Evolutionary conservation across 30 jellyfish, hydroid and myxozoan species (phyloP), one percentile per base, ranked within the genome.

Genomic region (Mastigias papua): DNA sequence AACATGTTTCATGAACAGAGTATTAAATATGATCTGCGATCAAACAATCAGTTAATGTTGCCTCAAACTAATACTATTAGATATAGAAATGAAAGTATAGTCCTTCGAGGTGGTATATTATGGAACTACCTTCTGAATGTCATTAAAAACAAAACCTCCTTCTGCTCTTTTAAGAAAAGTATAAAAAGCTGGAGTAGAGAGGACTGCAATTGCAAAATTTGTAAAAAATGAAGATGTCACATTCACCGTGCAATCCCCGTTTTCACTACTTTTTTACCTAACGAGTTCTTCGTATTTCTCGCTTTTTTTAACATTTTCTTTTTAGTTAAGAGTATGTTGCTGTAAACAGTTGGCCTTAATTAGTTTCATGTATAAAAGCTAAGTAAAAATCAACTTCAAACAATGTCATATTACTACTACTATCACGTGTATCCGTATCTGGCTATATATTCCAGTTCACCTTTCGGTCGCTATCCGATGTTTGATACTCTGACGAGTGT

Each of bases 91-190:
- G 58, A 33, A n/a, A 21, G 58, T 69, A 8, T 69, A 69, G 26
- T 34, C 22, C 28, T 69, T 69, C 27, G 60, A 23, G 80, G 80
- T 26, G 28, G 60, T 19, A 69, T 69, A 15, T 69, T 69, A 69
- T 69, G 80, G 80, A 69, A 69, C 22, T 27, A 30, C 51, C 80
- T 69, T 69, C 80, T 21, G 28, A 69, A 69, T 69, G 80, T n/a
- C 10, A 28, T 34, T 25, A 3, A 69, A 69, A 69, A 15, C 50
- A 3, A 7, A 25, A 69, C 80, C 60, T 69, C 80, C 28, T 1
- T 69, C 80, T 69, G 80, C 50, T 69, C 80, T 34, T 22, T 69
- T 22, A 69, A 22, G 58, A 28, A 30, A 69, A 11, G 80, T 11
- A 33, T 69, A 27, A 69, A 29, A 69, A 69, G 72, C 6, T 69